phyloP scores from a whole-genome alignment of 2,113 vertebrate genomes.

The Zeus faber region DNA sequence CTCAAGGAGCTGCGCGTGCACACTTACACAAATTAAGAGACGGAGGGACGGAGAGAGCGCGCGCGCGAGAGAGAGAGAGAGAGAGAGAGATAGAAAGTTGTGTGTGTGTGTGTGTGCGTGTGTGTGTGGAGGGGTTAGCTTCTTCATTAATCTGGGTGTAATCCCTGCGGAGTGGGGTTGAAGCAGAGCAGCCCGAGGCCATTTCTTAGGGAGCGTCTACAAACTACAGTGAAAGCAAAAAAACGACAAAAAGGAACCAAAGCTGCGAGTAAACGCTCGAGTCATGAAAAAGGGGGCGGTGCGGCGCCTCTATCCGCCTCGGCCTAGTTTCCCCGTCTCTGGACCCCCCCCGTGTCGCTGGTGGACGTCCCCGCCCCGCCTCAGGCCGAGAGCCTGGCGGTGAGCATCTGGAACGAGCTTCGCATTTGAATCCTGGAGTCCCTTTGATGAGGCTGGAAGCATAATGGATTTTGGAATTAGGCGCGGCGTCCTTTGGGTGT shows the following conservation, averaged over 20 bases:
- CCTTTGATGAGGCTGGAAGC: slow-evolving; percentile 63
- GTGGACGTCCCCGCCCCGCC: slow-evolving; percentile 51
- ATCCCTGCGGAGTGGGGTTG: slow-evolving; percentile 29
- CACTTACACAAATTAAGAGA: not conserved
- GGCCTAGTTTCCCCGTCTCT: no score
- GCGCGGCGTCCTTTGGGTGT: slow-evolving; percentile 50
- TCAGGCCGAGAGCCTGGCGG: slow-evolving; percentile 56
- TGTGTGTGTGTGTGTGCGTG: slow-evolving; percentile 3
- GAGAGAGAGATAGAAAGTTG: not conserved
- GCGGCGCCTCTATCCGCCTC: no score
- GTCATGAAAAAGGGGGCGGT: no score
- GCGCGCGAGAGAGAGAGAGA: not conserved
- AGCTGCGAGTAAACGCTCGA: no score
- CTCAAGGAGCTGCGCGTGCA: slow-evolving; percentile 30
- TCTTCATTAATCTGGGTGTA: slow-evolving; percentile 37
- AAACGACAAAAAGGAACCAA: slow-evolving; percentile 12
- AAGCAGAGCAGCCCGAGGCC: slow-evolving; percentile 19
- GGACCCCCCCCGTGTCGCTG: no score
- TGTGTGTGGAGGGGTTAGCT: not conserved
- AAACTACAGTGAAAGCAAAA: slow-evolving; percentile 8
- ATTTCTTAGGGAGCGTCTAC: slow-evolving; percentile 13
- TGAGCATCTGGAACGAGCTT: slow-evolving; percentile 66
- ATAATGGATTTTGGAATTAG: slow-evolving; percentile 59
- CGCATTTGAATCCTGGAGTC: slow-evolving; percentile 49
- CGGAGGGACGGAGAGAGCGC: slow-evolving; percentile 1